Evolutionary conservation across 2,113 vertebrate species (phyloP).

Genomic region (Lonchura striata): DNA sequence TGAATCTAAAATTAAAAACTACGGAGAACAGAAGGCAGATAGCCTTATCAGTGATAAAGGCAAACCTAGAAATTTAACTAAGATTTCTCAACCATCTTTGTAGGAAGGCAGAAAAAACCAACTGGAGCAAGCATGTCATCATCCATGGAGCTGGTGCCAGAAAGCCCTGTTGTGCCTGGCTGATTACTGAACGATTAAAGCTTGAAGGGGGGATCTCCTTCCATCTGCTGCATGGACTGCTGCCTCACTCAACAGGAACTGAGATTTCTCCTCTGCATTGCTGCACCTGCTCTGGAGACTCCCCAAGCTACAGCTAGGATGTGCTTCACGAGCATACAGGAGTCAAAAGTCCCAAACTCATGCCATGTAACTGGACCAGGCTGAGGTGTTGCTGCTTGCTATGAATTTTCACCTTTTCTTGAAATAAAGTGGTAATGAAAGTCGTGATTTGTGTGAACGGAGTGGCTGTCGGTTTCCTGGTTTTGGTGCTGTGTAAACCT

Average conservation of each 20-base stretch:
- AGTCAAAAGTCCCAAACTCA: neutral
- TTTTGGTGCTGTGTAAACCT: neutral
- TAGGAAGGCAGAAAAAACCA: neutral
- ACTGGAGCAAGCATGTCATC: neutral
- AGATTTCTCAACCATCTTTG: neutral
- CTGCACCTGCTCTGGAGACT: neutral
- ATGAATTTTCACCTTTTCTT: neutral
- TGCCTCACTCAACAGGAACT: neutral
- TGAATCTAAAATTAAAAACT: neutral
- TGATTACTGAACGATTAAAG: neutral
- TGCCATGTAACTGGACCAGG: neutral
- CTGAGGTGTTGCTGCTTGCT: neutral
- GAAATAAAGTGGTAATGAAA: neutral
- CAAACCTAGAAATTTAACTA: neutral
- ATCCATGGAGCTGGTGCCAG: neutral
- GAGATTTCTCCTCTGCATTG: neutral
- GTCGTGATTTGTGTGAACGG: neutral
- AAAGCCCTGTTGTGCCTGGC: neutral
- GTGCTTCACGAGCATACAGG: neutral
- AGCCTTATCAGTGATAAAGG: neutral
- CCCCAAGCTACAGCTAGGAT: neutral
- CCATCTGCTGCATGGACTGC: neutral
- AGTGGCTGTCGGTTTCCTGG: fast-evolving
- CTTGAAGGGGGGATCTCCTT: slow-evolving; percentile 12
- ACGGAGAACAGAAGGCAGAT: neutral